Base-by-base conservation (phyloP, 2,113 vertebrate species). In the Saccopteryx leptura region DNA sequence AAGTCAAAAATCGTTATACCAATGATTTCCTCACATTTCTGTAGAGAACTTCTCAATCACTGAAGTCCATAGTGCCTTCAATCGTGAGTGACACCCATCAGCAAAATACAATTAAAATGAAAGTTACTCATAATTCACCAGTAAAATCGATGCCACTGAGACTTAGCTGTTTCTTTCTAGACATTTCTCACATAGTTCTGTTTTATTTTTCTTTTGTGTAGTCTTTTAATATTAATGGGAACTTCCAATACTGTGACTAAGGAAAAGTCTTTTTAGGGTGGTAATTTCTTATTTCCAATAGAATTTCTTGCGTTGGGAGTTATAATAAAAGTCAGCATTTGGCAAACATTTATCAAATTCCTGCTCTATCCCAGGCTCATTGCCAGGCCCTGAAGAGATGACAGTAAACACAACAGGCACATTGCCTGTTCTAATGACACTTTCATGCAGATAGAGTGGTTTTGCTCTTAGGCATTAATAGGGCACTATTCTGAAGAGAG, bases 141-240 rank as follows among this genome's bases (percentile, higher is more conserved):
- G 63, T 18, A 82, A 69, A 94, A 88, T 31, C 46, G 72, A 28
- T 65, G n/a, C 14, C 18, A n/a, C 18, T 87, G 48, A 58, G 33
- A 46, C 11, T 92, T 69, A n/a, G 23, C 13, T 60, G 15, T 33
- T 92, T 65, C 8, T n/a, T 54, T 74, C 12, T 60, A 76, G 24
- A 75, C 2, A 24, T 94, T 92, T 31, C 60, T 95, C 28, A 52
- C 9, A 65, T 23, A 72, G 21, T 75, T 88, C 68, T 90, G 18
- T 66, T 90, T 86, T 95, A 19, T 78, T 79, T 91, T 91, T 7
- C 9, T 92, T 80, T 63, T 61, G 28, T 7, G 7, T 69, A 76
- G 14, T 10, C 28, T 88, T 75, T 76, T 90, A 28, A 46, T 74
- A 87, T 71, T 46, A 82, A 48, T 46, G 52, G 39, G 23, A 39